Conservation (phyloP, 2,113 vertebrate species). For the Anhinga rufa region DNA sequence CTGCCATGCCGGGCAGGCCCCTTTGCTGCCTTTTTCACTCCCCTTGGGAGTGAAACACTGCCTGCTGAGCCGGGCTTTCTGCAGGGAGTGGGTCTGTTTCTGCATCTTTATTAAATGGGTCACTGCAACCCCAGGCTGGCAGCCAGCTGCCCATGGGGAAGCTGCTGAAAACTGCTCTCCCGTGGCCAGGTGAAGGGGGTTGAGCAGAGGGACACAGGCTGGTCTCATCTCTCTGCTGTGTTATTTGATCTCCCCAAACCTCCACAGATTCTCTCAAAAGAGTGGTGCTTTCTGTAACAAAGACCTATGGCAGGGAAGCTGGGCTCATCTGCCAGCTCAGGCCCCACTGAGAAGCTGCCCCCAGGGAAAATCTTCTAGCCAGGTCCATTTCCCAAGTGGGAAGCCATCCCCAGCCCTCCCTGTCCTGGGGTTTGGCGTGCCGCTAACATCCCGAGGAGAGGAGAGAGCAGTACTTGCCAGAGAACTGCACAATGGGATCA, state of each 20-base stretch:
- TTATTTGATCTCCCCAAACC: neutral
- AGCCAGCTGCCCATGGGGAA: neutral
- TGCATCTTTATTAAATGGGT: neutral
- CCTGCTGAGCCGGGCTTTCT: rapidly evolving
- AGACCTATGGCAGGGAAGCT: rapidly evolving
- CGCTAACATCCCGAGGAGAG: rapidly evolving
- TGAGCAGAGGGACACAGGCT: too few relatives aligned
- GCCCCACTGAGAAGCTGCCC: neutral
- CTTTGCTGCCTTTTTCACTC: rapidly evolving
- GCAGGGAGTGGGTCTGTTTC: neutral
- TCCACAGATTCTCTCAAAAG: neutral
- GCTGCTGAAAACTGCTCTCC: neutral
- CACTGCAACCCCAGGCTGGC: neutral
- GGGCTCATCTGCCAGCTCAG: neutral
- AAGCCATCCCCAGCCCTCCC: neutral
- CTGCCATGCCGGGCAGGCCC: neutral
- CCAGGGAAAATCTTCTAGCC: neutral
- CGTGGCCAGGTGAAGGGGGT: neutral
- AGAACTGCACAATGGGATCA: neutral
- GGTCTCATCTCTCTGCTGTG: neutral
- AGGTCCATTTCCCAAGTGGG: neutral
- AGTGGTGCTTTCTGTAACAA: neutral
- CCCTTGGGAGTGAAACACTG: rapidly evolving
- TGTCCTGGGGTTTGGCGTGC: neutral
- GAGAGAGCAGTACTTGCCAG: neutral